These are phyloP conservation scores for Drosophila repleta DNA, from an alignment of 1,140 invertebrate genomes.

Conservation along the genomic window DNA sequence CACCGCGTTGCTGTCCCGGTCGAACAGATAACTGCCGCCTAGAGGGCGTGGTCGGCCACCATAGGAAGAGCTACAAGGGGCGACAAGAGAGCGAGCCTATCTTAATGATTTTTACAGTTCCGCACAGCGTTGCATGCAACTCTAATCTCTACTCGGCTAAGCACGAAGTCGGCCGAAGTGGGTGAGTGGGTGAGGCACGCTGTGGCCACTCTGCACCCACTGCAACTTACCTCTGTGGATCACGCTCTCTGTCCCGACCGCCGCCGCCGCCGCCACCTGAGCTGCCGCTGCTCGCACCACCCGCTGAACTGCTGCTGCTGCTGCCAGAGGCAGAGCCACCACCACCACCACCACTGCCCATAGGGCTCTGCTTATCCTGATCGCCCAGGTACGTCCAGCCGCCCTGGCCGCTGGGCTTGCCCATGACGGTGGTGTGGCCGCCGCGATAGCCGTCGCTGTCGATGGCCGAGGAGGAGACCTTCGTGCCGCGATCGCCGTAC, in stretches of 20 bases:
- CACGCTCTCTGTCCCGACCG: conserved; percentile 55
- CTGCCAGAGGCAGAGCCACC: conserved; percentile 3
- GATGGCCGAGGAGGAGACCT: conserved; percentile 70
- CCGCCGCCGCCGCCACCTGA: conserved; percentile 35
- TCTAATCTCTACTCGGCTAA: neutral
- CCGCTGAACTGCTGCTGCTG: conserved; percentile 11
- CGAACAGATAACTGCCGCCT: conserved; percentile 83
- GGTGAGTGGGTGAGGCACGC: conserved; percentile 1
- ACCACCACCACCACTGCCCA: conserved; percentile 16
- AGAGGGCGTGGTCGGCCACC: conserved; percentile 78
- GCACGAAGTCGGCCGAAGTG: neutral
- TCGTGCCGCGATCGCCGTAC: conserved; percentile 54
- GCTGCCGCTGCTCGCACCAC: conserved; percentile 16
- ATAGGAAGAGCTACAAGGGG: conserved; percentile 83
- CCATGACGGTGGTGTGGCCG: conserved; percentile 61
- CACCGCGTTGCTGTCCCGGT: conserved; percentile 69
- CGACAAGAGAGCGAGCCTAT: conserved; percentile 80
- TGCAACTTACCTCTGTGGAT: conserved; percentile 83
- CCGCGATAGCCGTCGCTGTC: conserved; percentile 63
- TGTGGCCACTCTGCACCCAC: conserved; percentile 48
- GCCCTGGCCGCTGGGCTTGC: conserved; percentile 36
- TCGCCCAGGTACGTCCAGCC: conserved; percentile 79
- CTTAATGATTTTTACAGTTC: conserved; percentile 79
- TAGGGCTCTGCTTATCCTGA: conserved; percentile 56
- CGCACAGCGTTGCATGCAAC: conserved; percentile 6